phyloP scores from a whole-genome alignment of 2,113 vertebrate species.

The Gymnogyps californianus region DNA sequence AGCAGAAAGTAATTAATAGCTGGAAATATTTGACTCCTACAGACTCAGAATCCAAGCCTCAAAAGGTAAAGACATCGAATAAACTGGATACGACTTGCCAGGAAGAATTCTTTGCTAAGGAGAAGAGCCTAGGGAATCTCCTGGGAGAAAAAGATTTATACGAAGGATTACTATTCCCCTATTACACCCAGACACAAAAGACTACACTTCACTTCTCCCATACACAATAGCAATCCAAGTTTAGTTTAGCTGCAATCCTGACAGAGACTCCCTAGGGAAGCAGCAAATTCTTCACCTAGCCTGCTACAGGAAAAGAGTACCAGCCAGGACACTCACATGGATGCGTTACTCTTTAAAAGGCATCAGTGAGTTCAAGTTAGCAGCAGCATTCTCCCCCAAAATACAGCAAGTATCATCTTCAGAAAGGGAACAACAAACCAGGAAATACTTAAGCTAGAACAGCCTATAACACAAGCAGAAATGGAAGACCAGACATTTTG shows the following conservation, averaged over 20 bases:
- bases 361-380: not conserved
- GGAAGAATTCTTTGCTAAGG: not conserved
- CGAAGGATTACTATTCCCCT: not conserved
- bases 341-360: not conserved
- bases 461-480: not conserved
- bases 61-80: not conserved
- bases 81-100: not conserved
- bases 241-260: slow-evolving; percentile 28
- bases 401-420: not conserved
- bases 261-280: slow-evolving; percentile 11
- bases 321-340: not conserved
- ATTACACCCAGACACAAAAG: not conserved
- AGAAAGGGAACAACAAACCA: not conserved
- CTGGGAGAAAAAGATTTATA: not conserved
- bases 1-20: not conserved
- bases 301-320: not conserved
- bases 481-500: not conserved
- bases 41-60: not conserved
- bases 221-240: not conserved
- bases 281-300: not conserved
- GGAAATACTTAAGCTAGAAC: not conserved
- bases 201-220: not conserved
- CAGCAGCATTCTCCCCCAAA: not conserved
- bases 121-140: not conserved
- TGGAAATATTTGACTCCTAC: not conserved